phyloP scores from a whole-genome alignment of 2,888 invertebrate species.

The Melieria picta region DNA sequence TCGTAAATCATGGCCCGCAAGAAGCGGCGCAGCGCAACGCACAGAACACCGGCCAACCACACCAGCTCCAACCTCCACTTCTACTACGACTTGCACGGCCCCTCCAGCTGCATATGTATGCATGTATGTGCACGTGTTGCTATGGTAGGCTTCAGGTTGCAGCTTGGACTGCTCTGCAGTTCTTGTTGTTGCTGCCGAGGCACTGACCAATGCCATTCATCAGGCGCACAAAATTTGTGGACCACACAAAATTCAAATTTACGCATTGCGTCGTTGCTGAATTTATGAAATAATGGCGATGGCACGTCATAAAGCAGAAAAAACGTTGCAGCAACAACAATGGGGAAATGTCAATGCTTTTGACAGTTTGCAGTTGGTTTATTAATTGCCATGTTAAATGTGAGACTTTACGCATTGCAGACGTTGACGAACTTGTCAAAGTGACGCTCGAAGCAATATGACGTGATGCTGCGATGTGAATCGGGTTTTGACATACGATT shows the following conservation, averaged over 20 bases:
- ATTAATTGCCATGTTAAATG: conserved; percentile 37
- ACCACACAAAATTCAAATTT: conserved; percentile 37
- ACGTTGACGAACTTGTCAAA: conserved; percentile 26
- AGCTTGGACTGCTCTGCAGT: background rate
- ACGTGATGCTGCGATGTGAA: no score
- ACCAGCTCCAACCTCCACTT: no score
- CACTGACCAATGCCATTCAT: conserved; percentile 31
- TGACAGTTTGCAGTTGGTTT: conserved; percentile 38
- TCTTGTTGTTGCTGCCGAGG: no score
- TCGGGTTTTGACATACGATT: no score
- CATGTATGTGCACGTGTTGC: background rate
- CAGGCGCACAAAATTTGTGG: conserved; percentile 32
- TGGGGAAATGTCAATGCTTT: conserved; percentile 36
- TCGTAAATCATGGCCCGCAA: conserved; percentile 38
- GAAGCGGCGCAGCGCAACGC: background rate
- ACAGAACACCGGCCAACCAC: no score
- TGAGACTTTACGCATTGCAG: conserved; percentile 28
- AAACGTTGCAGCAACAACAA: background rate
- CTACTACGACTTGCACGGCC: no score
- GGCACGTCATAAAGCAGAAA: background rate
- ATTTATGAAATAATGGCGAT: conserved; percentile 25
- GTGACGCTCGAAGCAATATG: background rate
- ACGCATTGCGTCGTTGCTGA: conserved; percentile 31
- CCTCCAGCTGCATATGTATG: background rate
- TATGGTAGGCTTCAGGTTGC: background rate